These are phyloP conservation scores for Pterobdella sp. DNA, from an alignment of 2,888 invertebrate genomes.

Conservation along the genomic window DNA sequence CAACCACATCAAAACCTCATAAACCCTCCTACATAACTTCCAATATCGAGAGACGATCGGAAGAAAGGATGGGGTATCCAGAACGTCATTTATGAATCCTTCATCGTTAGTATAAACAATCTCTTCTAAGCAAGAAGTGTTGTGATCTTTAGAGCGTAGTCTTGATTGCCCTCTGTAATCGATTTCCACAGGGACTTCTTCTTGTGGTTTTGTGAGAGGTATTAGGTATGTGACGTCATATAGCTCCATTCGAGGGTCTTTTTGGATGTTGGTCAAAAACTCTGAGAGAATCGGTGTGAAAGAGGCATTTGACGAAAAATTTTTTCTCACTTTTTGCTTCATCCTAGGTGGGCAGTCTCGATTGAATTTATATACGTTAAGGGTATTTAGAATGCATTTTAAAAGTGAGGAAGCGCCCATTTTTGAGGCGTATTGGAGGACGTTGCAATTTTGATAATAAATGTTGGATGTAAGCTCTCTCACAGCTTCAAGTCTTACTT, in stretches of 20 bases:
- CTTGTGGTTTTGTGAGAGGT: constrained; percentile 20
- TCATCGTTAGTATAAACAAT: constrained; percentile 29
- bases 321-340: background rate
- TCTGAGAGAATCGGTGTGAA: background rate
- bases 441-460: constrained; percentile 26
- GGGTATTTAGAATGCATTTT: constrained; percentile 30
- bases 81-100: constrained; percentile 26
- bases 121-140: constrained; percentile 29
- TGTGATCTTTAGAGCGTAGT: background rate
- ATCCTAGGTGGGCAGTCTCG: constrained; percentile 11
- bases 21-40: constrained; percentile 27
- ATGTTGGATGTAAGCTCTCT: constrained; percentile 25
- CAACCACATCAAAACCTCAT: constrained; percentile 32
- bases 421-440: constrained; percentile 30
- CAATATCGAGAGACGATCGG: constrained; percentile 29
- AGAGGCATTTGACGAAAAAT: background rate
- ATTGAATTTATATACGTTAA: constrained; percentile 29
- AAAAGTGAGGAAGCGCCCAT: constrained; percentile 25
- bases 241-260: background rate
- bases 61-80: constrained; percentile 27
- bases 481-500: constrained; percentile 22
- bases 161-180: background rate
- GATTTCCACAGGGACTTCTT: background rate
- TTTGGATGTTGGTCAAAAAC: background rate
- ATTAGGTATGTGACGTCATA: constrained; percentile 31